Evolutionary conservation across 2,888 invertebrate genomes (phyloP), one percentile per base, ranked within the genome.

Genomic region (Crossocerus cetratus): DNA sequence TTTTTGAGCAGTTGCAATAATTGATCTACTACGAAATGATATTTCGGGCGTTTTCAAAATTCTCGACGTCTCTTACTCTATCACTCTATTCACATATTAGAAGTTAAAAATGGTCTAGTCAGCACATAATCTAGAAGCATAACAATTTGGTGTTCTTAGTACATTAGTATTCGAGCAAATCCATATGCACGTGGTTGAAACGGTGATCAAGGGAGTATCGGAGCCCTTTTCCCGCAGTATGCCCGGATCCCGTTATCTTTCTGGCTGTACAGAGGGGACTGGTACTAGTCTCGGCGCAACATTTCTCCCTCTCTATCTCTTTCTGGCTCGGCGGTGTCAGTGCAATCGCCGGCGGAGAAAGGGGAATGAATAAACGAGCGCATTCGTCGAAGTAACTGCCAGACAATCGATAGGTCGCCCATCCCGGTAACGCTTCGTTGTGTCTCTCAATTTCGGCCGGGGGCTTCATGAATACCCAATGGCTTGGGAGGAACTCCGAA

Each of bases 401-500:
- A 85, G 84, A 85, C 86, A 88, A 88, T 88, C 88, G 87, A 88
- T 88, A 87, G 83, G 81, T 86, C 84, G 82, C 81, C 81, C 83
- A 76, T 78, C 71, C 68, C 76, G 77, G 78, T 80, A 80, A 78
- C 78, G 85, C 82, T 87, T 86, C 85, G 85, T 84, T 86, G 87
- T 86, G 86, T 87, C 87, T 87, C 87, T 88, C 86, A 87, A 88
- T 88, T 88, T 87, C 83, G 86, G 82, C 70, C 77, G 73, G 80
- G 76, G 76, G 82, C 82, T 85, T 85, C 84, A 85, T 86, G 86
- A 86, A 86, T 85, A 86, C 83, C 84, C 83, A 85, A 85, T 85
- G 83, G 84, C 78, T 82, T 78, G 81, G 78, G 82, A 83, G 82
- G 82, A 82, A 82, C 83, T 81, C 80, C 76, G 80, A 84, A 83